Evolutionary conservation across 1,140 invertebrate species (phyloP), one percentile per base, ranked within the genome.

Genomic region (Chrysoperla carnea): DNA sequence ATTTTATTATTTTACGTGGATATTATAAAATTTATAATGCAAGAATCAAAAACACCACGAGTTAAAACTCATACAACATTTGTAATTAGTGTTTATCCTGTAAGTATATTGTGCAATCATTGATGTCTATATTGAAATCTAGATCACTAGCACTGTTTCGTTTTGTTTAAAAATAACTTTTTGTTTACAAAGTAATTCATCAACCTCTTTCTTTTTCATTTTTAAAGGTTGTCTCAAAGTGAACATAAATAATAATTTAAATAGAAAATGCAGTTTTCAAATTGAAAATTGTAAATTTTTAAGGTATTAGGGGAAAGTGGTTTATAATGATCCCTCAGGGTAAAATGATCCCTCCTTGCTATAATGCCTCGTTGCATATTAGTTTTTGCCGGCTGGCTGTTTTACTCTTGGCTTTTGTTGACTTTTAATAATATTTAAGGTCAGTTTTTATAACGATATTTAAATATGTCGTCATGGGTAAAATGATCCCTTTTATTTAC

Each of bases 11-110:
- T 74, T 12, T 74, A 69, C 47, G 51, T 62, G 4, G 57, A 72
- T 44, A 71, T 71, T 3, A 29, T 75, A 8, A 56, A 60, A 33
- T 60, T 70, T 40, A 65, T 73, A 4, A 52, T 70, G 45, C 63
- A 52, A 44, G 60, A 68, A 42, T 65, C 66, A 44, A 11, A 11
- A 12, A 57, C 66, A n/a, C 59, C 66, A 6, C 50, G 60, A 31
- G 58, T 62, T 15, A 70, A 69, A 58, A 55, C 61, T 5, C 66
- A 69, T 50, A 64, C 71, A 0, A 65, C 65, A 4, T 66, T 73
- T 36, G 66, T 75, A 6, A 52, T 74, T 15, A 65, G 66, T 48
- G 69, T 75, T 14, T 76, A 76, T 58, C 73, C 73, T 51, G 73
- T 76, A 59, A 69, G 62, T 66, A 47, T 40, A 8, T 29, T 31